Percentiles rank a stretch among this genome's conserved stretches.
phyloP scores from a whole-genome alignment of 2,888 invertebrate genomes.

The Allygus modestus region DNA sequence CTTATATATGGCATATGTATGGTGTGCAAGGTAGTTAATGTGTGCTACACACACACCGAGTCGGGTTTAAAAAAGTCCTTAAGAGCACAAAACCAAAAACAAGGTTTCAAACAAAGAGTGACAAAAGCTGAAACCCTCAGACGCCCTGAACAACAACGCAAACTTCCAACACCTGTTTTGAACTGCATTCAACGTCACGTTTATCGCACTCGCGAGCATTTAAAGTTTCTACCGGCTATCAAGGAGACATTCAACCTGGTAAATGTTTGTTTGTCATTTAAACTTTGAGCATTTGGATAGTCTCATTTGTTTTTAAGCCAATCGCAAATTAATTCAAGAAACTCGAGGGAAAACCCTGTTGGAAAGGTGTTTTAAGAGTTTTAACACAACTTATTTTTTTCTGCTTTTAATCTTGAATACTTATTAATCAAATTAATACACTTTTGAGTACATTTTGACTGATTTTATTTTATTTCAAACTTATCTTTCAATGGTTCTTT shows the following conservation, averaged over 20 bases:
- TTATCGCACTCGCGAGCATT: background rate
- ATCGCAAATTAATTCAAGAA: background rate
- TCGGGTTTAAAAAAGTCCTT: no score
- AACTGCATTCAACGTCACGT: background rate
- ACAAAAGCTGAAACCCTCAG: background rate
- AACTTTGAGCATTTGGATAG: background rate
- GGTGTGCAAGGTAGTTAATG: no score
- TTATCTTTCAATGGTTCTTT: no score
- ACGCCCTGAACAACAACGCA: background rate
- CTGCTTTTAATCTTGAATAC: no score
- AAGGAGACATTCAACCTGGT: background rate
- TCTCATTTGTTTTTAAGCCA: slow-evolving; percentile 7
- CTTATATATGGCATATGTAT: no score
- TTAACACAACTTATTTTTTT: no score
- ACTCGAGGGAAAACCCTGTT: background rate
- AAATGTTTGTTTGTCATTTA: background rate
- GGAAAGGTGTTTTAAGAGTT: no score
- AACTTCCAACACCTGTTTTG: slow-evolving; percentile 20
- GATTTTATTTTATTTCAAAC: no score
- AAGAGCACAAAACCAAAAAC: background rate
- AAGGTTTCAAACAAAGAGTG: background rate
- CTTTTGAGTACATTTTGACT: no score
- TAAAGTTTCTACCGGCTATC: background rate
- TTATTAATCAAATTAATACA: no score
- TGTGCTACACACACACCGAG: no score